Conservation (phyloP, 1,140 invertebrate genomes). For the Lepidotrigona ventralis region DNA sequence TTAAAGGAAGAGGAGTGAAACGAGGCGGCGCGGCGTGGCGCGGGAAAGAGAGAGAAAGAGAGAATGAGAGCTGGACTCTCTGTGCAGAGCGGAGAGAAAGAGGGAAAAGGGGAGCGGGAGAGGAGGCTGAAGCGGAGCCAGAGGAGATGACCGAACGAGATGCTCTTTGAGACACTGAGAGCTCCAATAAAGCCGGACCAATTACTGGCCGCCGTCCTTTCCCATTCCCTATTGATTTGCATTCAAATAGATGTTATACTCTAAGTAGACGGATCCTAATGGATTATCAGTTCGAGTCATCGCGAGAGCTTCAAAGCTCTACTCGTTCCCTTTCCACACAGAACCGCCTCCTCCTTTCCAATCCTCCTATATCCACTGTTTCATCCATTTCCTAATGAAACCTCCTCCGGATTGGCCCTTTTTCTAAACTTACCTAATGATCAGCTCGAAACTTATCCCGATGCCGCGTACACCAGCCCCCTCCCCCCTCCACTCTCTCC, state of each 20-base stretch:
- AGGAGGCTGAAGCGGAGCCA: slow-evolving; percentile 60
- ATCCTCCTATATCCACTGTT: slow-evolving; percentile 78
- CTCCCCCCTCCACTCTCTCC: background rate
- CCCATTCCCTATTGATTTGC: slow-evolving; percentile 80
- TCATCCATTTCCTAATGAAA: slow-evolving; percentile 81
- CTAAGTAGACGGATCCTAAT: slow-evolving; percentile 81
- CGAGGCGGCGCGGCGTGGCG: background rate
- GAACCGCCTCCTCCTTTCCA: slow-evolving; percentile 74
- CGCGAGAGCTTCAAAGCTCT: slow-evolving; percentile 78
- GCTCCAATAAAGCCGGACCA: slow-evolving; percentile 80
- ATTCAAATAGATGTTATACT: slow-evolving; percentile 81
- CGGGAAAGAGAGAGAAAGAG: slow-evolving; percentile 34
- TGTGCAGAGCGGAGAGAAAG: slow-evolving; percentile 15
- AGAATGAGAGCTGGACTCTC: slow-evolving; percentile 43
- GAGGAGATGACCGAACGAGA: slow-evolving; percentile 80
- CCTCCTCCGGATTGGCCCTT: slow-evolving; percentile 71
- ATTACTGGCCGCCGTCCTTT: slow-evolving; percentile 79
- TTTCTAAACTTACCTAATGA: slow-evolving; percentile 76
- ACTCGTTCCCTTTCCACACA: slow-evolving; percentile 54
- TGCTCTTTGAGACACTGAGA: slow-evolving; percentile 81
- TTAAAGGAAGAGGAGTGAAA: slow-evolving; percentile 24
- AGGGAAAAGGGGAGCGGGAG: slow-evolving; percentile 50
- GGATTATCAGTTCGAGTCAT: slow-evolving; percentile 81
- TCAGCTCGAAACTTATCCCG: slow-evolving; percentile 62
- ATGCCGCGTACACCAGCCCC: slow-evolving; percentile 35